Percentiles rank a stretch among this genome's conserved stretches.
Conservation (phyloP, 2,888 invertebrate genomes). For the Carpatolechia fugitivella region DNA sequence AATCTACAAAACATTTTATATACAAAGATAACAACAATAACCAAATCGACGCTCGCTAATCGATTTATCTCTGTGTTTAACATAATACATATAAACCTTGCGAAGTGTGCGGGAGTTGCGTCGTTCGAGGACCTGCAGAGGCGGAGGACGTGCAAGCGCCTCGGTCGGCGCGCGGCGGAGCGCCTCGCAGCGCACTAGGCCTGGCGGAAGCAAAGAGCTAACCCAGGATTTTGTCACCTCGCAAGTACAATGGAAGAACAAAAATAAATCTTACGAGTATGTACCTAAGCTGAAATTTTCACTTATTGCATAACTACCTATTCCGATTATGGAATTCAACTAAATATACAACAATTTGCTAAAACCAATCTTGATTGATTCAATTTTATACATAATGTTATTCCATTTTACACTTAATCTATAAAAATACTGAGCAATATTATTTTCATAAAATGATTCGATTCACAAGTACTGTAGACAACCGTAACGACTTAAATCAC, state of each 20-base stretch:
- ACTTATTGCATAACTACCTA: conserved; percentile 4
- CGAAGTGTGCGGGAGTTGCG: not conserved
- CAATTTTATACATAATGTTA: conserved; percentile 50
- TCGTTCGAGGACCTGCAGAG: no score
- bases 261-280: conserved; percentile 10
- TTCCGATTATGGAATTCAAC: not conserved
- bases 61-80: conserved; percentile 48
- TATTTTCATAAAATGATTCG: conserved; percentile 61
- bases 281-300: not conserved
- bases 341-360: conserved; percentile 42
- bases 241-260: conserved; percentile 49
- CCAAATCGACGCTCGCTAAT: conserved; percentile 51
- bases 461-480: conserved; percentile 44
- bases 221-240: conserved; percentile 28
- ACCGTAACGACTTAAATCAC: conserved; percentile 47
- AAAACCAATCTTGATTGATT: conserved; percentile 39
- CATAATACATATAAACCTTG: conserved; percentile 42
- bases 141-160: not conserved
- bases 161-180: not conserved
- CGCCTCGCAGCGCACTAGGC: no score
- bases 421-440: conserved; percentile 78
- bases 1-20: conserved; percentile 76
- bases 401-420: conserved; percentile 67
- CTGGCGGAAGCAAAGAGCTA: conserved; percentile 31
- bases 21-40: conserved; percentile 74